phyloP scores from a whole-genome alignment of 2,113 vertebrate species.

The Sylvietta virens region DNA sequence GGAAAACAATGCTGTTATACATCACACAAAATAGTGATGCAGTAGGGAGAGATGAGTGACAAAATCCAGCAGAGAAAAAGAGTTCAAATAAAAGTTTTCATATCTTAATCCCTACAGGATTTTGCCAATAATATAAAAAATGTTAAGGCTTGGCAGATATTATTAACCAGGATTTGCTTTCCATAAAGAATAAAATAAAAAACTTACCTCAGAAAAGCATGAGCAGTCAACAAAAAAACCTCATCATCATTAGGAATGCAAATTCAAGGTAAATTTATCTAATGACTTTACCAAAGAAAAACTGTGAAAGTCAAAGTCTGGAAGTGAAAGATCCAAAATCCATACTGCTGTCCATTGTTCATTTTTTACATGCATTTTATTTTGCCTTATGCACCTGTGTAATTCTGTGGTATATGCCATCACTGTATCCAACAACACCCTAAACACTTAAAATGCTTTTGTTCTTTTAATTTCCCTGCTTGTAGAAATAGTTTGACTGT shows the following conservation, averaged over 20 bases:
- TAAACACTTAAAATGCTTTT: background rate
- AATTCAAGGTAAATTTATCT: background rate
- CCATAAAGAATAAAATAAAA: background rate
- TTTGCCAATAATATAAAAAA: background rate
- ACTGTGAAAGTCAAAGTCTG: background rate
- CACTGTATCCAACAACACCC: background rate
- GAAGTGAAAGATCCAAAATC: background rate
- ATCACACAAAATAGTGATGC: background rate
- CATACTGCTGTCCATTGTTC: background rate
- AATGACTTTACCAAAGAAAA: background rate
- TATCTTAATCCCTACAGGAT: background rate
- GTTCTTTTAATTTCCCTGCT: background rate
- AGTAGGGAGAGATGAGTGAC: background rate
- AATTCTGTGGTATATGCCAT: background rate
- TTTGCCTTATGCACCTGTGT: background rate
- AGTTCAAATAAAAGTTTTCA: background rate
- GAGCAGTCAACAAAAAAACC: background rate
- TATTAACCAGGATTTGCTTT: background rate
- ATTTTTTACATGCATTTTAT: background rate
- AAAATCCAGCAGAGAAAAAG: constrained; percentile 14
- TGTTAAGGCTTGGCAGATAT: background rate
- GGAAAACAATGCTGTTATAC: background rate
- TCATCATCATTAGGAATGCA: background rate
- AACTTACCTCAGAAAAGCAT: background rate
- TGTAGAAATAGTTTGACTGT: background rate